These are phyloP conservation scores for Drosophila lutescens DNA, from an alignment of 2,888 invertebrate species.

Conservation along the genomic window DNA sequence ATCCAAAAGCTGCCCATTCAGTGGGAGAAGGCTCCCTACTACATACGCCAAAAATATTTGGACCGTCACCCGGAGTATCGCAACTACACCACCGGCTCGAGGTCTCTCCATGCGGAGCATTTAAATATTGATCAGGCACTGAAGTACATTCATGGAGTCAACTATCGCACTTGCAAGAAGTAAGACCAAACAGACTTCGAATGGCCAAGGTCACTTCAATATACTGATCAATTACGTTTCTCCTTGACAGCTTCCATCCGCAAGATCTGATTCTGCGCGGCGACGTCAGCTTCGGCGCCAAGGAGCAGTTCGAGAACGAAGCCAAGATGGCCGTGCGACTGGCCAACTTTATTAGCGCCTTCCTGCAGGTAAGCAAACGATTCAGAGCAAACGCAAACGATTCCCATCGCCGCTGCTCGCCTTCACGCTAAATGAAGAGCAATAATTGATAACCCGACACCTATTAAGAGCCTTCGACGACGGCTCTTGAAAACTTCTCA, in stretches of 20 bases:
- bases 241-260: constrained; percentile 87
- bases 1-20: constrained; percentile 93
- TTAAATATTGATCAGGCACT: constrained; percentile 91
- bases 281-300: constrained; percentile 93
- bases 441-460: constrained; percentile 79
- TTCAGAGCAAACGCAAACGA: constrained; percentile 8
- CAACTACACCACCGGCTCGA: constrained; percentile 88
- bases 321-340: constrained; percentile 98
- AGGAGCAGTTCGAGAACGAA: constrained; percentile 96
- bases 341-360: constrained; percentile 97
- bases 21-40: constrained; percentile 90
- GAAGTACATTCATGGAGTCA: constrained; percentile 90
- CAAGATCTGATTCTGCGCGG: constrained; percentile 92
- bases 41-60: constrained; percentile 89
- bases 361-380: constrained; percentile 89
- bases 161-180: constrained; percentile 85
- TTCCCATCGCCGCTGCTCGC: constrained; percentile 73
- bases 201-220: background rate
- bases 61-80: constrained; percentile 91
- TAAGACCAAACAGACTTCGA: constrained; percentile 62
- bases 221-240: constrained; percentile 1
- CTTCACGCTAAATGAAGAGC: constrained; percentile 78
- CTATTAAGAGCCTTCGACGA: constrained; percentile 77
- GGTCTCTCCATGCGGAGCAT: constrained; percentile 87
- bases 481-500: constrained; percentile 79